Conservation (phyloP, 2,888 invertebrate genomes). For the Digitonthophagus gazella region DNA sequence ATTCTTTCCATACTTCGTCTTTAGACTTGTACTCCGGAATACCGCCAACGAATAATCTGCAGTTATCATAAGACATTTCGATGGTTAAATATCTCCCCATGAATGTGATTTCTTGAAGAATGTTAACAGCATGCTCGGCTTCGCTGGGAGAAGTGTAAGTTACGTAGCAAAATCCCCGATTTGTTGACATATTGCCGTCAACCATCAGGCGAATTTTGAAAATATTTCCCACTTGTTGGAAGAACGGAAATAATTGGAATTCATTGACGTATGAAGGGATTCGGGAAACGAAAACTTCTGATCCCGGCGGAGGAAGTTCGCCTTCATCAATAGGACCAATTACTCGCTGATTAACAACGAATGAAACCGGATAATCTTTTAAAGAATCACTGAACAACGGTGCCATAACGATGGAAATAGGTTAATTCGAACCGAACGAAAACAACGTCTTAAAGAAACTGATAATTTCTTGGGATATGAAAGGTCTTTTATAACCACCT, state of each 20-base stretch:
- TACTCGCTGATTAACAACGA: neutral
- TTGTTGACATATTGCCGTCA: slow-evolving; percentile 69
- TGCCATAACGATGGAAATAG: neutral
- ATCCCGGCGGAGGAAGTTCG: slow-evolving; percentile 58
- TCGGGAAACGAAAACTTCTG: slow-evolving; percentile 78
- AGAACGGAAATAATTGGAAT: too few species aligned
- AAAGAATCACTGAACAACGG: neutral
- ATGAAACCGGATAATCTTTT: neutral
- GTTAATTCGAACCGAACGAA: neutral
- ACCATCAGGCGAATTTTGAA: slow-evolving; percentile 77
- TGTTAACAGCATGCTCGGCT: slow-evolving; percentile 64
- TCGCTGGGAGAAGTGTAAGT: slow-evolving; percentile 58
- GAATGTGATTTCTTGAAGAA: slow-evolving; percentile 66
- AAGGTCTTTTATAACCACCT: too few species aligned
- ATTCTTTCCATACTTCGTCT: slow-evolving; percentile 61
- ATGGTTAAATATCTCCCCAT: slow-evolving; percentile 66
- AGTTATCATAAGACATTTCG: slow-evolving; percentile 78
- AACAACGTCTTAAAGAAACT: neutral
- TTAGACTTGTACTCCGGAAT: slow-evolving; percentile 56
- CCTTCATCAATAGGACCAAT: neutral
- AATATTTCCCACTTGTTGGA: slow-evolving; percentile 62
- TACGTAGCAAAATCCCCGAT: slow-evolving; percentile 79
- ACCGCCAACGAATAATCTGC: slow-evolving; percentile 52
- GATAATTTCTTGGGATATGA: neutral
- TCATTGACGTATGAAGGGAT: too few species aligned